Base-by-base conservation (phyloP, 53 echinoderm and acorn worm genomes). In the Patiria pectinifera region DNA sequence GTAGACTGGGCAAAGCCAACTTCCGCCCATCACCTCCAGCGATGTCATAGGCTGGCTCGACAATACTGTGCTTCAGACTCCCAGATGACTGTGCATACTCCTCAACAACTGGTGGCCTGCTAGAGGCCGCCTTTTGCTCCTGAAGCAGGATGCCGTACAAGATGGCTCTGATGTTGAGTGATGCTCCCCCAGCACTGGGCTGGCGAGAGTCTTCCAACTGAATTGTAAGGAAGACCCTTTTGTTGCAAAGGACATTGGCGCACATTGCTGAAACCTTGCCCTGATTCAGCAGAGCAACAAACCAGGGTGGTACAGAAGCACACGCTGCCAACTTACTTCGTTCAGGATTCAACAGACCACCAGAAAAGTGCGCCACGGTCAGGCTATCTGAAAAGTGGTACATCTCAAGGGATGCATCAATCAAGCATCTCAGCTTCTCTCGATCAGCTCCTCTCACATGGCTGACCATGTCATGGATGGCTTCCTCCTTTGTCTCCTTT, bases 351-450 rank as follows among this genome's bases (percentile, higher is more conserved):
- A 35, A 43, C 45, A 21, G 48, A 59, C 47, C 62, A 78, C 89
- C 78, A 71, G 80, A 76, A 69, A 85, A 62, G 43, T 92, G 79
- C 11, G 63, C 58, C 15, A 85, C 26, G 58, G 82, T 83, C 15
- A 93, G 26, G 26, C 85, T 93, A 69, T 79, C 80, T 35, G 88
- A 59, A 0, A 82, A 43, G 6, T 10, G 21, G 87, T 96, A 96
- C 94, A 94, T 95, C 48, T 83, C 90, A 45, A 96, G 58, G 7
- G 96, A 96, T 49, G 92, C 91, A 71, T 85, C 85, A 24, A 96
- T 58, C 2, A 74, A 48, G 13, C 58, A 26, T 70, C 86, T 82
- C 35, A 95, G 69, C 62, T 84, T 87, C 25, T 43, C 45, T 76
- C 71, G 59, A 4, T 88, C 26, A 48, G 75, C 62, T 63, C 77